A percentile compares a stretch with the other conserved stretches of the same genome.
These are phyloP conservation scores for Heteromormyrus szaboi DNA, from an alignment of 2,797 vertebrate species.

Conservation along the genomic window DNA sequence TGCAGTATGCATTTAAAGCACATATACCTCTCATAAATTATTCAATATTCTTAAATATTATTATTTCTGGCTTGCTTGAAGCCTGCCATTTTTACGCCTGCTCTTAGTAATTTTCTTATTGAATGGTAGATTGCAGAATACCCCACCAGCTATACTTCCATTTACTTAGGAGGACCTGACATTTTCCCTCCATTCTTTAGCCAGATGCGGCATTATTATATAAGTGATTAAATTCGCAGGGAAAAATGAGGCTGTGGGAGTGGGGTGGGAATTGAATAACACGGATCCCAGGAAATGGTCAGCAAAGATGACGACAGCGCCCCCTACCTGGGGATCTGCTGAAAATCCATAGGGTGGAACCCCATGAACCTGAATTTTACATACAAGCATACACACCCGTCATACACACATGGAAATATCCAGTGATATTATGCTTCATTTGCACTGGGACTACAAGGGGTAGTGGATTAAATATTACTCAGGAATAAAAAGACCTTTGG, in stretches of 20 bases:
- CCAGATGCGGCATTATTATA: not conserved
- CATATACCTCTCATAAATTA: not conserved
- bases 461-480: not conserved
- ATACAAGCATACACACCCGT: not conserved
- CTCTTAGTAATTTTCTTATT: not conserved
- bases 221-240: not conserved
- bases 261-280: not conserved
- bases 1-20: not conserved
- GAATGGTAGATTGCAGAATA: not conserved
- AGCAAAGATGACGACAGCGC: not conserved
- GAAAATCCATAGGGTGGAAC: not conserved
- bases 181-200: not conserved
- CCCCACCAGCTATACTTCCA: not conserved
- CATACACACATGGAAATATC: not conserved
- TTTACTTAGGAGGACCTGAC: not conserved
- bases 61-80: not conserved
- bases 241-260: not conserved
- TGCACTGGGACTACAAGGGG: not conserved
- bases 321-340: not conserved
- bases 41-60: not conserved
- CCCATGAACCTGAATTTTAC: not conserved
- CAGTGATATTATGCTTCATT: not conserved
- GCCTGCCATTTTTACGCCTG: not conserved
- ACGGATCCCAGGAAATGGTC: not conserved
- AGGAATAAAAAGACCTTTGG: constrained; percentile 30